phyloP scores from a whole-genome alignment of 2,888 invertebrate species.

The Lamellibrachia satsuma region DNA sequence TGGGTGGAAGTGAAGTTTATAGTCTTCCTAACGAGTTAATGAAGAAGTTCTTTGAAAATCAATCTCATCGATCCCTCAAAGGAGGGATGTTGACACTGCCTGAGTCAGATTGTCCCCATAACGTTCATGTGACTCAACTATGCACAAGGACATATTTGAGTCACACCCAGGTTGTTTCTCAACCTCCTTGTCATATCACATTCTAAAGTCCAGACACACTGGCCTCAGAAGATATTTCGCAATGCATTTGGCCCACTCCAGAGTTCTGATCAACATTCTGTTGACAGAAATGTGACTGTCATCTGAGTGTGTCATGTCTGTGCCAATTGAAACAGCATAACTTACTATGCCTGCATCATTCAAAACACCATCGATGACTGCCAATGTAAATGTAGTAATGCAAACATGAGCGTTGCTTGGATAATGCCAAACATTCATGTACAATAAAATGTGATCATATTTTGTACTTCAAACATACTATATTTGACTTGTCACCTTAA shows the following conservation, averaged over 20 bases:
- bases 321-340: neutral
- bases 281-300: neutral
- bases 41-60: too few species aligned
- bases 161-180: neutral
- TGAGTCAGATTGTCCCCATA: too few species aligned
- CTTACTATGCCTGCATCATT: neutral
- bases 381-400: neutral
- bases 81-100: too few species aligned
- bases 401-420: too few species aligned
- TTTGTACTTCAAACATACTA: slow-evolving; percentile 6
- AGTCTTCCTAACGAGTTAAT: too few species aligned
- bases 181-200: neutral
- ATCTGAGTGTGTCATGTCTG: neutral
- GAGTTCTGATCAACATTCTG: neutral
- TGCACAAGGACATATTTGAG: neutral
- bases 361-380: neutral
- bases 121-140: too few species aligned
- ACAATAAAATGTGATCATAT: neutral
- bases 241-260: neutral
- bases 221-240: neutral
- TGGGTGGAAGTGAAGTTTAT: too few species aligned
- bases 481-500: neutral
- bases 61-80: too few species aligned
- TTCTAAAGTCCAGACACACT: neutral
- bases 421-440: neutral